Base-by-base conservation (phyloP, 2,797 vertebrate genomes). In the Rhabdomys pumilio region DNA sequence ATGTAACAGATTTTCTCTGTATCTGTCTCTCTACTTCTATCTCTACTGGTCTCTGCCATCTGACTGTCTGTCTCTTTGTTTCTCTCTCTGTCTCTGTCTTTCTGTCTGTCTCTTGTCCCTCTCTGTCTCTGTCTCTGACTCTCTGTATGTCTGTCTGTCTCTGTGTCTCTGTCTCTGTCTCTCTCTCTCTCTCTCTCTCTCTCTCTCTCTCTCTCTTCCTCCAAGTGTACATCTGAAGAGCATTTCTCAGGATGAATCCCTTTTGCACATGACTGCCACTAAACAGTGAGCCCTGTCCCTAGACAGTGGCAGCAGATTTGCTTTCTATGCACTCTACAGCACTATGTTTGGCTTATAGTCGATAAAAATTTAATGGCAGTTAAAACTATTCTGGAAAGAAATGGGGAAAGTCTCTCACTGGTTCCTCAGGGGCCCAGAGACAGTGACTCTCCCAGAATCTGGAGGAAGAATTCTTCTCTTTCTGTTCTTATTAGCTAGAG, bases 261-360 rank as follows among this genome's bases (percentile, higher is more conserved):
- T 77, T 87, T 85, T 67, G 26, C 4, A 19, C 38, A 73, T 72
- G 17, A n/a, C 59, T 29, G 20, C 59, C 76, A 61, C 10, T 80
- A 31, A 93, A 38, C 34, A 29, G 41, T 69, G 75, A 96, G 44
- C 14, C 15, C 65, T 50, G 3, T 81, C 90, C 87, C 55, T 38
- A 80, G 6, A 75, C 13, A 79, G 75, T 24, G 55, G 63, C 8
- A 75, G 63, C 29, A 65, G 59, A 84, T 77, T 91, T 38, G 86
- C 7, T 22, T 88, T 91, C 83, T 57, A 24, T 90, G 67, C 47
- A 72, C 47, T 26, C 41, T 61, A 57, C 12, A 89, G 7, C 47
- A 76, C 72, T 80, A 59, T 41, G 65, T 79, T 95, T 94, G 76
- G 2, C 34, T 96, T 97, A 80, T n/a, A 93, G 57, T 86, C 29